Base-by-base conservation (phyloP, 2,113 vertebrate genomes). In the Bothrops jararaca region DNA sequence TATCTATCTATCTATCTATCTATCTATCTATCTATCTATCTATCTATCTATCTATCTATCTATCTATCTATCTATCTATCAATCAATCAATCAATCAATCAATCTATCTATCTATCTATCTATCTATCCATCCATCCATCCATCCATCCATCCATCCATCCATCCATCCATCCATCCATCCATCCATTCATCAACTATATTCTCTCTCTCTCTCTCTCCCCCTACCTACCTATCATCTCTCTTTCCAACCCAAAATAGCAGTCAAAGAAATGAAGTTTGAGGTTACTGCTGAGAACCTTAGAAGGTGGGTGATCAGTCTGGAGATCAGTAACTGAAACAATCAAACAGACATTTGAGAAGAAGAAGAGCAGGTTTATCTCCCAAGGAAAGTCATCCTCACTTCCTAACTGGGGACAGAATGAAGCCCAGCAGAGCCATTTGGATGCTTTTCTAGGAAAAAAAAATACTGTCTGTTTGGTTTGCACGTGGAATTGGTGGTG, bases 71-170 rank as follows among this genome's bases (percentile, higher is more conserved):
- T 74, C 26, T 9, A 74, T 74, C 3, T 12, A 26, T 69, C n/a
- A n/a, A n/a, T n/a, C n/a, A n/a, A n/a, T n/a, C n/a, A n/a, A n/a
- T n/a, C n/a, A n/a, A n/a, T n/a, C n/a, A n/a, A n/a, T n/a, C n/a
- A n/a, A n/a, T n/a, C 64, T 0, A 0, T 7, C 15, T 12, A 0
- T 13, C 69, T n/a, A 0, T 1, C 64, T n/a, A 13, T 74, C 0
- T 57, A 6, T 0, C 56, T 20, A 57, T 22, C n/a, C n/a, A n/a
- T n/a, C n/a, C n/a, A n/a, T n/a, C n/a, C n/a, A n/a, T n/a, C n/a
- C n/a, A n/a, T n/a, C n/a, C n/a, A 22, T 57, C 5, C 20, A 23
- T 57, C 56, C 20, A 56, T 56, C 18, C 20, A 56, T 56, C 54
- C 15, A 54, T 54, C 15, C 53, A 54, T 54, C 42, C 42, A 45